These are phyloP conservation scores for Carassius gibelio DNA, from an alignment of 2,113 vertebrate species.

Conservation along the genomic window DNA sequence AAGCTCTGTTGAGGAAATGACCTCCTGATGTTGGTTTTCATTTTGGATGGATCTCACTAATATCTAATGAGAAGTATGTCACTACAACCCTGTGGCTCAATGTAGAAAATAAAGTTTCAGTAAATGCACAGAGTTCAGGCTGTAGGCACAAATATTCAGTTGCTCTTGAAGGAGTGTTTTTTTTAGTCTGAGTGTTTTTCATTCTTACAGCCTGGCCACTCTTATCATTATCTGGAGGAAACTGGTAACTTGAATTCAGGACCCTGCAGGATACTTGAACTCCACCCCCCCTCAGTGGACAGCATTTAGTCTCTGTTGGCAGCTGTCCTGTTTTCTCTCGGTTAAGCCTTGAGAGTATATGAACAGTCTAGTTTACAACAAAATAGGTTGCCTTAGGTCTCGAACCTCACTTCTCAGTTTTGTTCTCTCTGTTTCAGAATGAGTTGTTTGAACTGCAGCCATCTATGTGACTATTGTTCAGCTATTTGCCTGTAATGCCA, in stretches of 20 bases:
- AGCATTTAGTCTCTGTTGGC: slow-evolving; percentile 35
- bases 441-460: slow-evolving; percentile 37
- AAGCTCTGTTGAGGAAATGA: slow-evolving; percentile 42
- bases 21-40: background rate
- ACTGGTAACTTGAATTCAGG: slow-evolving; percentile 32
- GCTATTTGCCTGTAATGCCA: slow-evolving; percentile 51
- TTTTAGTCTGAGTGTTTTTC: slow-evolving; percentile 1
- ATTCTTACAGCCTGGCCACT: slow-evolving; percentile 1
- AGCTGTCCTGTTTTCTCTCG: slow-evolving; percentile 34
- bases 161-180: background rate
- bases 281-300: slow-evolving; percentile 23
- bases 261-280: slow-evolving; percentile 42
- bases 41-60: background rate
- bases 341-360: slow-evolving; percentile 12
- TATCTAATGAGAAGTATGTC: background rate
- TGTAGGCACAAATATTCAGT: slow-evolving; percentile 19
- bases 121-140: background rate
- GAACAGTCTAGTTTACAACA: slow-evolving; percentile 23
- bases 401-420: slow-evolving; percentile 28
- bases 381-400: slow-evolving; percentile 26
- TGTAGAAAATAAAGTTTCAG: background rate
- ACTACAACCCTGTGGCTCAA: background rate
- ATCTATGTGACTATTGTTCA: slow-evolving; percentile 48
- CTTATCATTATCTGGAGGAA: slow-evolving; percentile 20
- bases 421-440: slow-evolving; percentile 10